A percentile compares a stretch with the other conserved stretches of the same genome.
Conservation (phyloP, 2,888 invertebrate species). For the Automeris io region DNA sequence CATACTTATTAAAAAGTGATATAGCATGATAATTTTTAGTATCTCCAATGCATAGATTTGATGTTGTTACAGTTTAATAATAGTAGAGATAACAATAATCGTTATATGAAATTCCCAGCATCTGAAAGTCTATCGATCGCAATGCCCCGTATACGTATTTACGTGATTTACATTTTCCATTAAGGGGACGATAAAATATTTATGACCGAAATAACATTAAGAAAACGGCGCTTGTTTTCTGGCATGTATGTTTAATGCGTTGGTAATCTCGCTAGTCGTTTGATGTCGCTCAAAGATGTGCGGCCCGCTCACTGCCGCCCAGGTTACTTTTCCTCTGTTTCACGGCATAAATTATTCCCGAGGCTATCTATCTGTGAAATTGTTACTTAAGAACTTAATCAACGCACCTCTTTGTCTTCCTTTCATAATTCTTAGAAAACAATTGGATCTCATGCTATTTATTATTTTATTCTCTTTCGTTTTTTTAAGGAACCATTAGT, state of each 20-base stretch:
- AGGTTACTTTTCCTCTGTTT: slow-evolving; percentile 17
- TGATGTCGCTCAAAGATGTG: slow-evolving; percentile 53
- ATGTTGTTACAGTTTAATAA: too few species aligned
- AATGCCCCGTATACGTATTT: slow-evolving; percentile 16
- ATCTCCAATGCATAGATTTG: too few species aligned
- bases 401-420: slow-evolving; percentile 43
- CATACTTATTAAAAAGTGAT: too few species aligned
- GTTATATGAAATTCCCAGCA: too few species aligned
- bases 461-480: too few species aligned
- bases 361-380: slow-evolving; percentile 49
- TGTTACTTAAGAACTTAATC: slow-evolving; percentile 55
- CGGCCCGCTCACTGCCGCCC: slow-evolving; percentile 50
- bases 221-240: slow-evolving; percentile 52
- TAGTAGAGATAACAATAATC: too few species aligned
- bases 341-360: slow-evolving; percentile 47
- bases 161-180: slow-evolving; percentile 62
- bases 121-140: background rate
- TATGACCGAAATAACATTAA: slow-evolving; percentile 64
- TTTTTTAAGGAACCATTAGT: too few species aligned
- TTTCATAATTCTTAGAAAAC: too few species aligned
- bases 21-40: too few species aligned
- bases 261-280: slow-evolving; percentile 51
- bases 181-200: slow-evolving; percentile 59
- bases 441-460: too few species aligned
- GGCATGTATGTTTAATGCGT: slow-evolving; percentile 66